Evolutionary conservation across 2,113 vertebrate genomes (phyloP), one percentile per base, ranked within the genome.

Genomic region (Pyrgilauda ruficollis): DNA sequence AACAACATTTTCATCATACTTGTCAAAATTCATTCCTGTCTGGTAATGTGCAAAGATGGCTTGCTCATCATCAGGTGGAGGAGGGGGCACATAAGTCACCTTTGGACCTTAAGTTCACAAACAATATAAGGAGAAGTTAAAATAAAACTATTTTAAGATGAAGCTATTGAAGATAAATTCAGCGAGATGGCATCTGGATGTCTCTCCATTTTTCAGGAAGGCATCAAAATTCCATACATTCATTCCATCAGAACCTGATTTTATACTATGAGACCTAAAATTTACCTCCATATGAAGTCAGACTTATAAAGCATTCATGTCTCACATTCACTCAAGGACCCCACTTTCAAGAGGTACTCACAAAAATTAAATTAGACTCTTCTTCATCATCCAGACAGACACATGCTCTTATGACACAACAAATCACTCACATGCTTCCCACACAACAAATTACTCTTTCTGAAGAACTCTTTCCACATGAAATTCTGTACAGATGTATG

Each of bases 11-110:
- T 99, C 98, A 81, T 99, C 99, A 18, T 99, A 99, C 96, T 99
- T 99, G 84, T 99, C 97, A 92, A 99, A 99, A 97, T 99, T 99
- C 78, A 99, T 98, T 80, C 99, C 99, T 4, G 97, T 97, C 86
- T 98, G 94, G 39, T 99, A 99, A 85, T 88, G 98, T 61, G 98
- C 96, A 96, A 99, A 99, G 73, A 99, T 98, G 10, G 98, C 95
- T 10, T 96, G 91, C 50, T 99, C 99, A 39, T 98, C 98, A 26
- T 99, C 98, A 37, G 99, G 97, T 15, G 99, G 98, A 20, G 98
- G 97, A 7, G 99, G 99, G 0, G 99, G 99, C 33, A 99, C 70
- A 0, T 99, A 99, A 2, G 98, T 99, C 89, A 99, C 98, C 88
- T 90, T 99, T 3, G 98, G 99, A 90, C 97, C 99, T 99, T 96